Evolutionary conservation across 1,140 invertebrate species (phyloP), one percentile per base, ranked within the genome.

Genomic region (Antheraea pernyi): DNA sequence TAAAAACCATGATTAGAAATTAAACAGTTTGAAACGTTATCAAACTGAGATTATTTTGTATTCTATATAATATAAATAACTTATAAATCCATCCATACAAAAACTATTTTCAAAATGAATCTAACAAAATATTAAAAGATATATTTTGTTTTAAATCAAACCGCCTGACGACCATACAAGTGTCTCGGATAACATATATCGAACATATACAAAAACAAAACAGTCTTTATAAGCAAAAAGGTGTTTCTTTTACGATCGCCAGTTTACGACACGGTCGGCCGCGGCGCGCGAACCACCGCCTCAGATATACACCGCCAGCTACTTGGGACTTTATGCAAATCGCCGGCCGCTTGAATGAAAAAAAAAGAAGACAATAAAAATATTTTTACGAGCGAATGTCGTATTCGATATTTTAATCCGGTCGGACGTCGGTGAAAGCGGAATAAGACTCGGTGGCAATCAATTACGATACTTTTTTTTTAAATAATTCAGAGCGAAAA

Each of bases 271-370:
- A 53, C 16, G 46, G 46, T 13, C 46, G 46, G 39, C 39, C 46
- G 11, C 46, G 58, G 63, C 72, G 71, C 72, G 72, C 72, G 73
- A 68, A 76, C 67, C 73, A 48, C 48, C 66, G 63, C 60, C 19
- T 71, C 60, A 70, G 67, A 73, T 68, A 66, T 71, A 72, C 73
- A 68, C 70, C 69, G 65, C 73, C 73, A n/a, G 82, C 81, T 83
- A 84, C 84, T 84, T 81, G 76, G 61, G 79, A 79, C 70, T 80
- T 80, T 83, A 83, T 82, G 76, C 76, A 84, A 81, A 83, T 83
- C 75, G 69, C 36, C 13, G 1, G 46, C 61, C 61, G 78, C 80
- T n/a, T 74, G 76, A 74, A 76, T 63, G 72, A 77, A 62, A 79
- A 71, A 74, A 70, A 71, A 69, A 71, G 70, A 76, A 67, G 72